Conservation (phyloP, 2,797 vertebrate species). For the Tinamus major region DNA sequence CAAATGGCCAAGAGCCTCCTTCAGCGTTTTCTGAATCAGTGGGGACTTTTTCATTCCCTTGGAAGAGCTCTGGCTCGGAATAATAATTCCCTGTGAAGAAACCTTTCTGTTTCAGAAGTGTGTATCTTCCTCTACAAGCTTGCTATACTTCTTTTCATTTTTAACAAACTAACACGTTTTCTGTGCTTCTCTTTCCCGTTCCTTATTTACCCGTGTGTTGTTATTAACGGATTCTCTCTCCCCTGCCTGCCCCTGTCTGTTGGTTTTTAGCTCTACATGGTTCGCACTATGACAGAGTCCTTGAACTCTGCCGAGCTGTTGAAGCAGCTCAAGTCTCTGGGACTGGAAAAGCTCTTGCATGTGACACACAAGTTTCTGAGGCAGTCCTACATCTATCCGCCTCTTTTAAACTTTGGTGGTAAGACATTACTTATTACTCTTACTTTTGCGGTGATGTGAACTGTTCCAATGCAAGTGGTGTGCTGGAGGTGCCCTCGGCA, state of each 20-base stretch:
- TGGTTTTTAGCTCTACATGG: conserved; percentile 86
- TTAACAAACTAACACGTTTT: conserved; percentile 76
- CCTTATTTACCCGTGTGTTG: conserved; percentile 66
- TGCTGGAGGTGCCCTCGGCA: conserved; percentile 50
- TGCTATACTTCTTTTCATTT: conserved; percentile 35
- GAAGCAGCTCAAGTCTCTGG: conserved; percentile 86
- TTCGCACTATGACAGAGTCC: conserved; percentile 87
- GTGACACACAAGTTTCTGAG: conserved; percentile 88
- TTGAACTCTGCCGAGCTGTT: conserved; percentile 85
- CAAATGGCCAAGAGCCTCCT: neutral
- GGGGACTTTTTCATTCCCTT: neutral
- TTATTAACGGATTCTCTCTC: conserved; percentile 78
- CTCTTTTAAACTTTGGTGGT: conserved; percentile 87
- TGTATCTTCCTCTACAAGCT: conserved; percentile 28
- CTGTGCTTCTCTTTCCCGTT: conserved; percentile 71
- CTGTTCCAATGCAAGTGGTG: conserved; percentile 57
- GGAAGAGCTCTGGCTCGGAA: neutral
- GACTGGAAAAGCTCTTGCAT: conserved; percentile 86
- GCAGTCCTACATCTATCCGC: conserved; percentile 85
- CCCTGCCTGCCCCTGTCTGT: conserved; percentile 80
- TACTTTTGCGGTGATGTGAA: conserved; percentile 59
- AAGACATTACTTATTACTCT: conserved; percentile 80
- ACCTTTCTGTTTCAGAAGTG: neutral
- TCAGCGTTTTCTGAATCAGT: neutral
- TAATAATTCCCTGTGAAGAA: neutral